Percentiles rank a stretch among this genome's conserved stretches.
phyloP scores from a whole-genome alignment of 2,888 invertebrate species.

The Hoplodrina blanda region DNA sequence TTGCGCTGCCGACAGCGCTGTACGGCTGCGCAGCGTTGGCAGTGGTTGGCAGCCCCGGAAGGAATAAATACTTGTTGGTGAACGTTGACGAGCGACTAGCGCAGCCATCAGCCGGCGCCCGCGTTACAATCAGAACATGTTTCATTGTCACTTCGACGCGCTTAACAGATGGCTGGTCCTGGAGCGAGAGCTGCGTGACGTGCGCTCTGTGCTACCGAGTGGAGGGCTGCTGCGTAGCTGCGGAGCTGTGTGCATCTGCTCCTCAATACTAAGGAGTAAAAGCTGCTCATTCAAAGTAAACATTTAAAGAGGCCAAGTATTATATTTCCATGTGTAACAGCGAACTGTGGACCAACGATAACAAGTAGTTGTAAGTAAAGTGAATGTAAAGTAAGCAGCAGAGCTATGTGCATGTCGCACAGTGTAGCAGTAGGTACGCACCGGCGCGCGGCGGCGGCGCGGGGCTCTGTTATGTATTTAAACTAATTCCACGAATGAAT shows the following conservation, averaged over 20 bases:
- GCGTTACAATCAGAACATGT: slow-evolving; percentile 45
- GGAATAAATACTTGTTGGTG: slow-evolving; percentile 53
- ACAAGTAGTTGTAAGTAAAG: not conserved
- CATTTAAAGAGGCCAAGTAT: not conserved
- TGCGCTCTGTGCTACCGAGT: not conserved
- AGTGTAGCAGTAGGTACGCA: too few relatives aligned
- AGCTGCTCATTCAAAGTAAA: not conserved
- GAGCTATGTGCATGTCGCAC: slow-evolving; percentile 6
- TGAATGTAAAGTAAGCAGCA: not conserved
- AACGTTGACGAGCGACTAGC: slow-evolving; percentile 41
- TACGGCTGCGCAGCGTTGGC: not conserved
- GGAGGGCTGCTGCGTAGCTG: not conserved
- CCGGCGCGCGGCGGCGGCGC: too few relatives aligned
- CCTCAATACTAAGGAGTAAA: not conserved
- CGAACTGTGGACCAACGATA: slow-evolving; percentile 1
- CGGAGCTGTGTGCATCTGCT: not conserved
- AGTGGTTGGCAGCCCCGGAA: slow-evolving; percentile 47
- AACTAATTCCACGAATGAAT: slow-evolving; percentile 34
- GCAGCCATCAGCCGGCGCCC: slow-evolving; percentile 18
- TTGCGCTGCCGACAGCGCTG: slow-evolving; percentile 9
- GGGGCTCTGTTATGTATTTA: slow-evolving; percentile 28
- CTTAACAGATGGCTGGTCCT: slow-evolving; percentile 6
- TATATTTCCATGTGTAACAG: not conserved
- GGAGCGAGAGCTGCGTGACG: slow-evolving; percentile 8
- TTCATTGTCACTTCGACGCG: slow-evolving; percentile 43